Conservation (phyloP, 2,113 vertebrate species). For the Oriolus oriolus region DNA sequence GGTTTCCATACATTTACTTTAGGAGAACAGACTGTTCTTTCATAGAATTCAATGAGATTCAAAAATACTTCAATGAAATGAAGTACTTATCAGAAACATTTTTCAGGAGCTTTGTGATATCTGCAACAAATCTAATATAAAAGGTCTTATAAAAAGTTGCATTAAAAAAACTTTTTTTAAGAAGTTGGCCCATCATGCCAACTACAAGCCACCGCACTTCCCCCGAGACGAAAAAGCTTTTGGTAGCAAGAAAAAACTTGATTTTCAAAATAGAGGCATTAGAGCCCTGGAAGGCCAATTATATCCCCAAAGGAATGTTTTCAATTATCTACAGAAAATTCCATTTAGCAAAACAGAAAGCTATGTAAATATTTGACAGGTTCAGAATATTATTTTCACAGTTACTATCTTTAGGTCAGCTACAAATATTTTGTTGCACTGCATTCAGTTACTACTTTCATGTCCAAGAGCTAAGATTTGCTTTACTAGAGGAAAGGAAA, state of each 20-base stretch:
- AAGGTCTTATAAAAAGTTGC: background rate
- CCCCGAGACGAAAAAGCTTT: background rate
- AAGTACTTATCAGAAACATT: background rate
- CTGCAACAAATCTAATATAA: background rate
- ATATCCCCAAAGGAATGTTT: background rate
- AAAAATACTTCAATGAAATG: background rate
- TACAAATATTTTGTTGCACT: background rate
- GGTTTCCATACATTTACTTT: background rate
- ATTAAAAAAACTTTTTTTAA: background rate
- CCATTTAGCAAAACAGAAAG: background rate
- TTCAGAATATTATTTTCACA: background rate
- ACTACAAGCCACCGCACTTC: background rate
- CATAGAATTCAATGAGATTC: background rate
- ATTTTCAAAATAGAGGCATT: background rate
- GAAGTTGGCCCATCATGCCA: background rate
- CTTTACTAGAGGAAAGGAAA: background rate
- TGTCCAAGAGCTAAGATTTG: background rate
- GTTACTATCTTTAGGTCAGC: background rate
- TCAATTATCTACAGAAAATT: background rate
- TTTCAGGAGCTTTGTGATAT: background rate
- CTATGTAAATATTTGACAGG: background rate
- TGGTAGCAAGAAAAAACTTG: background rate
- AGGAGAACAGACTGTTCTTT: background rate
- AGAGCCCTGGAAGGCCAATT: background rate
- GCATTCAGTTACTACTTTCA: background rate